A percentile compares a stretch with the other conserved stretches of the same genome.
Evolutionary conservation across 2,113 vertebrate genomes (phyloP).

Genomic region (Ranitomeya variabilis): DNA sequence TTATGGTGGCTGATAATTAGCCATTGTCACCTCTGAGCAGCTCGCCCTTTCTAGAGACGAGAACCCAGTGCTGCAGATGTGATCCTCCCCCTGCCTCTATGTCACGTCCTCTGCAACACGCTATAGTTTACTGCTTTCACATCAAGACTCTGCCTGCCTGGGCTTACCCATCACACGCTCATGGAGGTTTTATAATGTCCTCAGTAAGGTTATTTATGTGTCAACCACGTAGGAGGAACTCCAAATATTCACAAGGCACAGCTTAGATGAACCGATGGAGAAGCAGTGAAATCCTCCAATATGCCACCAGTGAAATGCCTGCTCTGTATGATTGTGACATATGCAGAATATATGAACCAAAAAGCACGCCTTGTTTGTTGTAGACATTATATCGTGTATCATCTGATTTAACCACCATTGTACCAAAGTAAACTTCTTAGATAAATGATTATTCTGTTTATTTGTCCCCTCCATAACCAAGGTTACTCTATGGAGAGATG

Average conservation of each 20-base stretch:
- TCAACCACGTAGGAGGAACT: neutral
- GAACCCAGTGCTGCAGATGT: constrained; percentile 22
- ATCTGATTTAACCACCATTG: neutral
- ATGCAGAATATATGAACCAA: neutral
- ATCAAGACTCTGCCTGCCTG: neutral
- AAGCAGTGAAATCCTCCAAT: neutral
- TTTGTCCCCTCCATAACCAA: neutral
- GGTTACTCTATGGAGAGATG: neutral
- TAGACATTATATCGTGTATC: neutral
- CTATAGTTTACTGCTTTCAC: neutral
- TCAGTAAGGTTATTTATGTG: neutral
- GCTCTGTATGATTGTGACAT: neutral
- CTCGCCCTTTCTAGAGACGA: constrained; percentile 5
- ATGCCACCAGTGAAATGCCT: neutral
- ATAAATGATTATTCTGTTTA: neutral
- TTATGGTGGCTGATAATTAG: constrained; percentile 43
- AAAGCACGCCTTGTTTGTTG: neutral
- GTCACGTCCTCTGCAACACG: neutral
- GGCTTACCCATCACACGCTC: neutral
- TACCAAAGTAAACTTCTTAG: neutral
- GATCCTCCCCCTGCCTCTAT: constrained; percentile 26
- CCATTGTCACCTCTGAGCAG: constrained; percentile 47
- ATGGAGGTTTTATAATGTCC: neutral
- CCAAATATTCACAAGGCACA: neutral
- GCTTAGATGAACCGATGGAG: neutral